Conservation (phyloP, 2,113 vertebrate species). For the Sisor rabdophorus region DNA sequence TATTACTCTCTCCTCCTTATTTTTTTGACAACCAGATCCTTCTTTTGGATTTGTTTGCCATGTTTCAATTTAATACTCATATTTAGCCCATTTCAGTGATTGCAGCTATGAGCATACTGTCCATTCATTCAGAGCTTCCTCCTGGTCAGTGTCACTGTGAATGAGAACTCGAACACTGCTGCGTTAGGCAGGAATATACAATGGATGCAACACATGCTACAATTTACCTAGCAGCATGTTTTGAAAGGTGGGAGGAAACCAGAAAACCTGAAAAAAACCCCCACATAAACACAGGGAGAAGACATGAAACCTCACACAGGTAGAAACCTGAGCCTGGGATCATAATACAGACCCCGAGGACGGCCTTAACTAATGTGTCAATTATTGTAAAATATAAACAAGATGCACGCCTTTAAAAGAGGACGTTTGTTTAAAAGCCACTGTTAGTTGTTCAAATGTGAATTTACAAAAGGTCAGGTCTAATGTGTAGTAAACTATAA, state of each 20-base stretch:
- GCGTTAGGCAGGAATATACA: background rate
- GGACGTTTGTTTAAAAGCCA: background rate
- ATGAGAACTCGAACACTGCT: background rate
- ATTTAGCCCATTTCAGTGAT: background rate
- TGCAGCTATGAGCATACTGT: background rate
- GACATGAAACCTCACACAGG: background rate
- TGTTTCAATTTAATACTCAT: background rate
- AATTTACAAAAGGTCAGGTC: background rate
- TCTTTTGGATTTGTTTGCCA: conserved; percentile 9
- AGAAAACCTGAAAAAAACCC: background rate
- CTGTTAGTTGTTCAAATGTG: background rate
- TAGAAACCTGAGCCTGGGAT: background rate
- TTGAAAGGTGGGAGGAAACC: background rate
- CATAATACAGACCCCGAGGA: background rate
- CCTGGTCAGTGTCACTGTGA: conserved; percentile 3
- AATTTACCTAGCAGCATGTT: background rate
- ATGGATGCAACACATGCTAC: background rate
- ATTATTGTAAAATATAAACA: background rate
- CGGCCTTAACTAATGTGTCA: background rate
- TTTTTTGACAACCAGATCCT: conserved; percentile 16
- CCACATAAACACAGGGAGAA: background rate
- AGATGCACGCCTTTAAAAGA: background rate
- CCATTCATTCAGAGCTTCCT: background rate
- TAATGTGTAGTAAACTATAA: background rate
- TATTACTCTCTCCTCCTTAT: background rate